Percentiles rank a stretch among this genome's conserved stretches.
Conservation (phyloP, 2,797 vertebrate genomes). For the Gallinago solitaria region DNA sequence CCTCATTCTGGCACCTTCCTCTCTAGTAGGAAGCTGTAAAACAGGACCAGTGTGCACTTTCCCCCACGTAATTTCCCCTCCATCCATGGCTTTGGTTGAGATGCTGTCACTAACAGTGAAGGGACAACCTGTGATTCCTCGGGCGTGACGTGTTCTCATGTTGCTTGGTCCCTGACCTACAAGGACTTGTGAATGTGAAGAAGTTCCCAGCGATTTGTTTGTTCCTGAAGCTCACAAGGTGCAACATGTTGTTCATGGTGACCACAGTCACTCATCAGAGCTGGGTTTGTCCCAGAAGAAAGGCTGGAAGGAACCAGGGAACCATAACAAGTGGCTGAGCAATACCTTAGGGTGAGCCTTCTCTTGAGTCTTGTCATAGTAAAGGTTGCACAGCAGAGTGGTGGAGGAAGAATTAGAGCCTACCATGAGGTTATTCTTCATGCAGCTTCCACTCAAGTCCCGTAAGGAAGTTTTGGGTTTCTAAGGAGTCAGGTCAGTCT, state of each 20-base stretch:
- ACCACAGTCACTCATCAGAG: not conserved
- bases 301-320: not conserved
- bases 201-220: not conserved
- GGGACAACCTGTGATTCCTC: accelerated
- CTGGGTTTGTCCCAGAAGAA: not conserved
- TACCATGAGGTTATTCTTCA: not conserved
- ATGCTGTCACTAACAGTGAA: not conserved
- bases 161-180: not conserved
- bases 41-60: too few species aligned
- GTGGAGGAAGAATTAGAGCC: not conserved
- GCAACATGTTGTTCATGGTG: not conserved
- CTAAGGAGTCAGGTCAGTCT: not conserved
- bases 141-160: accelerated
- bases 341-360: not conserved
- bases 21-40: not conserved
- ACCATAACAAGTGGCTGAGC: accelerated
- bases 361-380: not conserved
- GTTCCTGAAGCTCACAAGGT: not conserved
- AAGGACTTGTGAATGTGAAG: not conserved
- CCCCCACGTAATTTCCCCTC: not conserved
- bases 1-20: not conserved
- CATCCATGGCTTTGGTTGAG: not conserved
- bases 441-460: not conserved
- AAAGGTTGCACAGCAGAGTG: not conserved
- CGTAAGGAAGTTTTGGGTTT: not conserved